Conservation (phyloP, 2,797 vertebrate species). For the Crocodylus rhombifer region DNA sequence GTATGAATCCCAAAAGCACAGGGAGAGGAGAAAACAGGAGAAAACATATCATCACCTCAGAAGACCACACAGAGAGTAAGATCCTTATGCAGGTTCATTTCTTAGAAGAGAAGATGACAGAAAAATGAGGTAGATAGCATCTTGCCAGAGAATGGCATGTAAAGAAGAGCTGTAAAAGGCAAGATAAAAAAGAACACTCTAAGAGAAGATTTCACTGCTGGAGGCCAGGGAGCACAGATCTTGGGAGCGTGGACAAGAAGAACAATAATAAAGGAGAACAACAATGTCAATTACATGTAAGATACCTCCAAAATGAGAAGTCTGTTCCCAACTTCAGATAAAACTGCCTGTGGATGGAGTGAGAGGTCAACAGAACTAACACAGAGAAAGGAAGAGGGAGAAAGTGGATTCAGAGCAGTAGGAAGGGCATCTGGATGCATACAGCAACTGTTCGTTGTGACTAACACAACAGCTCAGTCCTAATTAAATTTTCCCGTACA, state of each 20-base stretch:
- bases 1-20: slow-evolving; percentile 66
- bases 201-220: slow-evolving; percentile 28
- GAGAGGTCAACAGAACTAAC: neutral
- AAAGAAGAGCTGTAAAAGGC: neutral
- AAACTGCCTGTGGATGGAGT: neutral
- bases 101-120: neutral
- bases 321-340: neutral
- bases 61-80: neutral
- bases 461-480: no score
- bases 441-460: neutral
- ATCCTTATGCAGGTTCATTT: neutral
- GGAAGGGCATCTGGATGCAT: neutral
- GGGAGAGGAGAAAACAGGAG: slow-evolving; percentile 71
- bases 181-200: neutral
- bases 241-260: neutral
- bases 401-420: neutral
- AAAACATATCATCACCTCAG: slow-evolving; percentile 29
- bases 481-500: no score
- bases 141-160: neutral
- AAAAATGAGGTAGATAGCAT: neutral
- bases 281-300: neutral
- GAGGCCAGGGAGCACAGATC: slow-evolving; percentile 20
- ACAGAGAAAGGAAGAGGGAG: no score
- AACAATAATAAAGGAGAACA: neutral
- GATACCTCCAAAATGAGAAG: neutral